Base-by-base conservation (phyloP, 2,888 invertebrate species). In the Allacma fusca region DNA sequence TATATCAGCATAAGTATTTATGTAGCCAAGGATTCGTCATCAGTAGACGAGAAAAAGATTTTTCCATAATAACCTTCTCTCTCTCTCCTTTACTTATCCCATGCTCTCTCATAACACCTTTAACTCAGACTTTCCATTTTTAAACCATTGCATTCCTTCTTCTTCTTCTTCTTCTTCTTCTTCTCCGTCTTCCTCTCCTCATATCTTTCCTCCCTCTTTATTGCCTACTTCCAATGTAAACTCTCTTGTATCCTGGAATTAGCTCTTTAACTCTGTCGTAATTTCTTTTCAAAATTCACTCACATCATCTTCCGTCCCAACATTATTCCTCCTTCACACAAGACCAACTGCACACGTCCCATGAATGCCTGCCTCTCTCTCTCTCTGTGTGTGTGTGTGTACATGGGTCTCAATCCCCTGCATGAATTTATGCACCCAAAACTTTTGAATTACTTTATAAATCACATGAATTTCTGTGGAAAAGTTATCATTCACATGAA, bases 1-100 rank as follows among this genome's bases (percentile, higher is more conserved):
- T 76, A 76, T 76, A 76, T 76, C 76, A 70, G 76, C 76, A 76
- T 76, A 76, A 76, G 70, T 76, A 70, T 76, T 76, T 76, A 76
- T 76, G 76, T 76, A 69, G 70, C 70, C 70, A 69, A 70, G 69
- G 57, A 57, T 76, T 76, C 76, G 76, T 76, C 76, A 76, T 76
- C 70, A 74, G 74, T 59, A 69, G 76, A 76, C 70, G 76, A 70
- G 70, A 70, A 76, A 70, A 76, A 76, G 70, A 70, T 76, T 64
- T 64, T 69, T 76, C 76, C 76, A 70, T 70, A 69, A 76, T 76
- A 69, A 76, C 76, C 76, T 69, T 76, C 68, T 34, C 26, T 67
- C 29, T 74, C 26, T 24, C 57, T 50, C 28, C 16, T 59, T 59
- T 24, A 21, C 26, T 50, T 62, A 26, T 62, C 62, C 26, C 21